Evolutionary conservation across 2,888 invertebrate genomes (phyloP).

Genomic region (Dryobotodes eremita): DNA sequence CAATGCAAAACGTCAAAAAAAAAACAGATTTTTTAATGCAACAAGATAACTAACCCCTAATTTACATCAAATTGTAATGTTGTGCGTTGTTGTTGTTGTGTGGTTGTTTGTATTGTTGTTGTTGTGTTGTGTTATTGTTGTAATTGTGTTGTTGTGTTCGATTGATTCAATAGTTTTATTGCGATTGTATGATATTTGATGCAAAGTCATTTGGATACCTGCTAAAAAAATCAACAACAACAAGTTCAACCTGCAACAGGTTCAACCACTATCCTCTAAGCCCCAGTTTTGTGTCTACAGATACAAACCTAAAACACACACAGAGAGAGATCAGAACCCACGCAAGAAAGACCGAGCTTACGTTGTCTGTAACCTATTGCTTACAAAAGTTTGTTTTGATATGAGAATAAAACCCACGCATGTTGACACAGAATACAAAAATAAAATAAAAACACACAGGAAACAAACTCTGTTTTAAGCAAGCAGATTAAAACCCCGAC

Average conservation of each 20-base stretch:
- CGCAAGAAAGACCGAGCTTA: constrained; percentile 1
- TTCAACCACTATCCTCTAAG: not conserved
- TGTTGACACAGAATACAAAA: not conserved
- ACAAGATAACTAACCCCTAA: not conserved
- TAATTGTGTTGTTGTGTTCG: too few relatives aligned
- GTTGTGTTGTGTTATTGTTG: too few relatives aligned
- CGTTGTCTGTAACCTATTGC: constrained; percentile 4
- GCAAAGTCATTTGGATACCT: not conserved
- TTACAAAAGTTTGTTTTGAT: constrained; percentile 19
- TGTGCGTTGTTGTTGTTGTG: too few relatives aligned
- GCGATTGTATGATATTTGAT: not conserved
- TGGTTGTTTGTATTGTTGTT: too few relatives aligned
- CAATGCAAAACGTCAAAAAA: not conserved
- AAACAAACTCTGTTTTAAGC: not conserved
- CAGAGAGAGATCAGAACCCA: not conserved
- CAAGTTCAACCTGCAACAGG: too few relatives aligned
- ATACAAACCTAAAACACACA: too few relatives aligned
- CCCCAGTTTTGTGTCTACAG: not conserved
- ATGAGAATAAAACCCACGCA: not conserved
- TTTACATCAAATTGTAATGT: not conserved
- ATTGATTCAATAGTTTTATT: not conserved
- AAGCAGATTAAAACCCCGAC: not conserved
- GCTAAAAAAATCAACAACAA: not conserved
- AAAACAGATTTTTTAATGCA: not conserved
- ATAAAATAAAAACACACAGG: not conserved